Evolutionary conservation across 2,797 vertebrate species (phyloP).

Genomic region (Dromococcyx pavoninus): DNA sequence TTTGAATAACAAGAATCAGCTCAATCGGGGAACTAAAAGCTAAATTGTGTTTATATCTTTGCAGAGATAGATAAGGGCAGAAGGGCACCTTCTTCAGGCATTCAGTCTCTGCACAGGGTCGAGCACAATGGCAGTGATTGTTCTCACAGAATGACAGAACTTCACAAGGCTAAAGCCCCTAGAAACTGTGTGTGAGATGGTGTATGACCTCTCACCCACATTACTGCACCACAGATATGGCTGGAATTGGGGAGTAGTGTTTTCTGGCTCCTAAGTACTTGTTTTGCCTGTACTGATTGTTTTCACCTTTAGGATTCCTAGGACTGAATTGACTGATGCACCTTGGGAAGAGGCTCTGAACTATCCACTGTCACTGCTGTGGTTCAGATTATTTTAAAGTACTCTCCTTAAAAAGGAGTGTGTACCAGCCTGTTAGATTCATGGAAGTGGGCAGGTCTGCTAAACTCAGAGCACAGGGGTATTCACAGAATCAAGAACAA

Average conservation of each 20-base stretch:
- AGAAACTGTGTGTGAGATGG: neutral
- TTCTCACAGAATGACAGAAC: neutral
- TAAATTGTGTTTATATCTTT: constrained; percentile 8
- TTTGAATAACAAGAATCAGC: neutral
- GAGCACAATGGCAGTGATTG: constrained; percentile 28
- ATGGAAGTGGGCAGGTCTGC: neutral
- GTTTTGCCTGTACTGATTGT: neutral
- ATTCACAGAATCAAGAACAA: neutral
- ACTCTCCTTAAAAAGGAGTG: neutral
- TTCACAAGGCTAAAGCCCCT: neutral
- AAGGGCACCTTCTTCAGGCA: neutral
- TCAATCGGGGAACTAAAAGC: neutral
- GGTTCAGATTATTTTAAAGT: neutral
- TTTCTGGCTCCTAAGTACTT: neutral
- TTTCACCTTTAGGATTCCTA: neutral
- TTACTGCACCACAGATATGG: neutral
- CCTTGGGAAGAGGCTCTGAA: neutral
- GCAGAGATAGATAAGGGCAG: neutral
- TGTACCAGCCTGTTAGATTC: neutral
- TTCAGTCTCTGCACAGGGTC: neutral
- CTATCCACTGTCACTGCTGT: neutral
- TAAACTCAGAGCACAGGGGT: neutral
- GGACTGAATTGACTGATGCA: neutral
- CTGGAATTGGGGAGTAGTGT: neutral
- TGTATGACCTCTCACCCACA: neutral